These are phyloP conservation scores for Drosophila paranaensis DNA, from an alignment of 2,888 invertebrate genomes.

Conservation along the genomic window DNA sequence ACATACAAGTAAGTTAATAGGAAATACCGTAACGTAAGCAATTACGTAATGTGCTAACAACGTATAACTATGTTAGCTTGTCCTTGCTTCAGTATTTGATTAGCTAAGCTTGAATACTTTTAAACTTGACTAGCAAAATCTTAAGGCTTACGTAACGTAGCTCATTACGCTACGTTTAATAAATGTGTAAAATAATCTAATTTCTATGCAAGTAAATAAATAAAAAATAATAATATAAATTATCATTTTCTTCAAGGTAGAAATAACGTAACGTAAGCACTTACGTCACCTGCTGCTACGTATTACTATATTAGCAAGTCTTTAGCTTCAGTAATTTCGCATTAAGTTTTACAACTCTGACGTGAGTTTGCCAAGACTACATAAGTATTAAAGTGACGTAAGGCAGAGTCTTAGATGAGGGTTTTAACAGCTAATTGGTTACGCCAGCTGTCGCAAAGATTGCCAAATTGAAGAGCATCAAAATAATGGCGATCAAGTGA, in stretches of 20 bases:
- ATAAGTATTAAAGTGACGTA: background rate
- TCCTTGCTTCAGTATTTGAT: background rate
- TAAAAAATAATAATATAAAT: too few relatives aligned
- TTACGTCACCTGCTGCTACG: background rate
- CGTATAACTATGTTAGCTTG: too few relatives aligned
- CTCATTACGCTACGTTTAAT: background rate
- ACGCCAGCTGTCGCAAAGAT: conserved; percentile 1
- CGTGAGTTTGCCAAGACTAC: background rate
- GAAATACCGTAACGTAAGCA: too few relatives aligned
- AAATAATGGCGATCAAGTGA: conserved; percentile 30
- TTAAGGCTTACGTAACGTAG: background rate
- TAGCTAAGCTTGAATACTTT: too few relatives aligned
- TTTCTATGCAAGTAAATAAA: too few relatives aligned
- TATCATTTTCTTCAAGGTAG: too few relatives aligned
- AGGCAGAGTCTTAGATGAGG: background rate
- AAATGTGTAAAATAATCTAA: too few relatives aligned
- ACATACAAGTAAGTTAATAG: background rate
- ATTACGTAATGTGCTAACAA: too few relatives aligned
- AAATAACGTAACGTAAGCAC: background rate
- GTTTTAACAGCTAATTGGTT: conserved; percentile 5
- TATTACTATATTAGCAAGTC: background rate
- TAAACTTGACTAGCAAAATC: background rate
- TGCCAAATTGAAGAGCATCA: conserved; percentile 39
- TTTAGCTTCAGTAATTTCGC: background rate
- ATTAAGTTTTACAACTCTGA: background rate